A percentile compares a stretch with the other conserved stretches of the same genome.
These are phyloP conservation scores for Myripristis jacobus DNA, from an alignment of 2,797 vertebrate species.

Conservation along the genomic window DNA sequence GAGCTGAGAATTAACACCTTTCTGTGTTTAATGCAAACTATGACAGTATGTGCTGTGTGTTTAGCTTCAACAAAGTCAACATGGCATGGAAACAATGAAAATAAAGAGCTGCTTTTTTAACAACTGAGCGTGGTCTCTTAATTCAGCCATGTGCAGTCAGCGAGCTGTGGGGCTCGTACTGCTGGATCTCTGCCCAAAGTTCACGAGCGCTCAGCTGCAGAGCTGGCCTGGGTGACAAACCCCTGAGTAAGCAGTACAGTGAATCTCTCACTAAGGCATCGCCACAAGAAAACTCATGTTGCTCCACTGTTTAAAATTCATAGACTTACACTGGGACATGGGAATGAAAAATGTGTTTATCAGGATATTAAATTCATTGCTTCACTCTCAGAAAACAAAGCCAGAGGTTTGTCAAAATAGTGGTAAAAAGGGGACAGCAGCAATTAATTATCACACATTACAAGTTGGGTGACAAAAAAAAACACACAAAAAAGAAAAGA, in stretches of 20 bases:
- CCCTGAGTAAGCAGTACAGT: conserved; percentile 14
- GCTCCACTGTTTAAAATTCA: conserved; percentile 8
- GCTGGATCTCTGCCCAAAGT: conserved; percentile 8
- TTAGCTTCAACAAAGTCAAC: background rate
- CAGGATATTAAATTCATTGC: conserved; percentile 38
- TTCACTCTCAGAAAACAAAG: conserved; percentile 42
- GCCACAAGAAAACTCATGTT: background rate
- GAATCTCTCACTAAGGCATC: conserved; percentile 9
- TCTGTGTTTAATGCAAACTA: background rate
- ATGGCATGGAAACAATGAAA: background rate
- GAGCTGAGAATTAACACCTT: background rate
- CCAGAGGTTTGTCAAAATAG: conserved; percentile 38
- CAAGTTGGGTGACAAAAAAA: conserved; percentile 20
- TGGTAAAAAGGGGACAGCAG: conserved; percentile 27
- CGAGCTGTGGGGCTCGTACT: conserved; percentile 4
- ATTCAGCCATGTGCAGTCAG: background rate
- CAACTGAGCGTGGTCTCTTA: background rate
- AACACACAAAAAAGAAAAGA: conserved; percentile 20
- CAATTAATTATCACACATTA: conserved; percentile 18
- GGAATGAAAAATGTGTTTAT: conserved; percentile 30
- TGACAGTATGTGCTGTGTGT: conserved; percentile 9
- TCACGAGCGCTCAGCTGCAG: conserved; percentile 12
- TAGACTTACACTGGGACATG: background rate
- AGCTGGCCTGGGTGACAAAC: background rate
- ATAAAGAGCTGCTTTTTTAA: conserved; percentile 30